phyloP scores from a whole-genome alignment of 2,113 vertebrate species.

The Meleagris gallopavo region DNA sequence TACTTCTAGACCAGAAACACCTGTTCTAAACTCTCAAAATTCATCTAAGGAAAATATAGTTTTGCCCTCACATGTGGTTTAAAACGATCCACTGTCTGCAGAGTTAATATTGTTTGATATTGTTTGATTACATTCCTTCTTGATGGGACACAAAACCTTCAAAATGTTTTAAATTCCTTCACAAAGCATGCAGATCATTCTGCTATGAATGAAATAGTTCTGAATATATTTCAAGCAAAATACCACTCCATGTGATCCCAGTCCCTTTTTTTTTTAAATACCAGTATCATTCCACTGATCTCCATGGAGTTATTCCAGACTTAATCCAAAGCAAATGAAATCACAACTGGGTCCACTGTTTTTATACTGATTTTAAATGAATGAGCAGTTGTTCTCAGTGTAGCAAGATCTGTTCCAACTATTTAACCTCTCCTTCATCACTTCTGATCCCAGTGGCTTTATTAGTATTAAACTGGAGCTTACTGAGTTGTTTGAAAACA shows the following conservation, averaged over 20 bases:
- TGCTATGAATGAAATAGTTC: neutral
- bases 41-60: neutral
- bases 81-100: neutral
- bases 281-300: neutral
- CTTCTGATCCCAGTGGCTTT: neutral
- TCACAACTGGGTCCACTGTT: neutral
- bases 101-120: neutral
- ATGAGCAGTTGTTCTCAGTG: neutral
- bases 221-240: neutral
- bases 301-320: neutral
- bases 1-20: neutral
- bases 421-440: conserved; percentile 1
- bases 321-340: conserved; percentile 10
- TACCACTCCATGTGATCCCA: neutral
- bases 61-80: neutral
- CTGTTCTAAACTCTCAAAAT: neutral
- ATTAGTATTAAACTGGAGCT: neutral
- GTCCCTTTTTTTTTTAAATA: neutral
- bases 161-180: neutral
- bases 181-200: neutral
- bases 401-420: neutral
- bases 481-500: neutral
- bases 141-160: neutral
- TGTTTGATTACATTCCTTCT: neutral
- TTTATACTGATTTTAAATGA: neutral